Evolutionary conservation across 2,113 vertebrate genomes (phyloP).

Genomic region (Tyto alba): DNA sequence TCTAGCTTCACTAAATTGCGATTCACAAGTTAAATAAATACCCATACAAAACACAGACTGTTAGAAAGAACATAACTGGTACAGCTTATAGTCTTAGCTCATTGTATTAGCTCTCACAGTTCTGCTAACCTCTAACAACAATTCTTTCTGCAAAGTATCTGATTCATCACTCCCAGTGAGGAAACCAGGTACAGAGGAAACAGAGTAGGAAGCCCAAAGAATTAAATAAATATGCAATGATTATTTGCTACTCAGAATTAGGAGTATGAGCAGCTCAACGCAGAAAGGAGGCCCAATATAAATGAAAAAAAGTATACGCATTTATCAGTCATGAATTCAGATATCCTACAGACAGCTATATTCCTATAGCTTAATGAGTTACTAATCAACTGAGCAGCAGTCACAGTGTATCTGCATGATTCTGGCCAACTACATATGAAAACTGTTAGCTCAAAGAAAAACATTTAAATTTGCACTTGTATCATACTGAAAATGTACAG

Average conservation of each 20-base stretch:
- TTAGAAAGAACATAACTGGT: neutral
- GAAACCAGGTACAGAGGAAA: neutral
- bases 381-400: neutral
- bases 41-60: neutral
- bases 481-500: neutral
- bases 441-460: neutral
- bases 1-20: neutral
- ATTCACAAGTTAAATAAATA: slow-evolving; percentile 5
- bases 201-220: neutral
- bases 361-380: neutral
- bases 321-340: neutral
- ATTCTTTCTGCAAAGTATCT: neutral
- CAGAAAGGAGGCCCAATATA: neutral
- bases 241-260: neutral
- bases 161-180: neutral
- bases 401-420: neutral
- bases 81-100: neutral
- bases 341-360: neutral
- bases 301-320: neutral
- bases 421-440: neutral
- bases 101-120: neutral
- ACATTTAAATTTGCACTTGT: neutral
- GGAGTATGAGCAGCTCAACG: neutral
- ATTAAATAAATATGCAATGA: neutral
- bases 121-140: neutral